phyloP scores from a whole-genome alignment of 2,888 invertebrate species.

The Frankliniella fusca region DNA sequence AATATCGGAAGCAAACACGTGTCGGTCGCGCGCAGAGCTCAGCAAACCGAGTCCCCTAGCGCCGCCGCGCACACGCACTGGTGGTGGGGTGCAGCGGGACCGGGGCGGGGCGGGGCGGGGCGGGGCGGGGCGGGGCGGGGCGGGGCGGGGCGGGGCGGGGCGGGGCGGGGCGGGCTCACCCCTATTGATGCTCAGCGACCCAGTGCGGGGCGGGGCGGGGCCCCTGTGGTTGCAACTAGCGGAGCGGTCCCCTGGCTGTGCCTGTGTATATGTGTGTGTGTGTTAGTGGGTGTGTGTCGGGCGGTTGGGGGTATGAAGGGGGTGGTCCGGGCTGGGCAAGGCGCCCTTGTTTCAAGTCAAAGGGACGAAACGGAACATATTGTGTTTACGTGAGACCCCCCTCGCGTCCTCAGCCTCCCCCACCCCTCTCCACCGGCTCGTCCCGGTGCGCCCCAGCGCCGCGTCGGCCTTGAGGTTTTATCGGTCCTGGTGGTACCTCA shows the following conservation, averaged over 20 bases:
- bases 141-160: too few relatives aligned
- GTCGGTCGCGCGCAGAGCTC: not conserved
- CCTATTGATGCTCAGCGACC: too few relatives aligned
- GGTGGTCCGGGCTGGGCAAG: not conserved
- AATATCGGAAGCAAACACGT: not conserved
- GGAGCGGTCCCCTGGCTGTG: not conserved
- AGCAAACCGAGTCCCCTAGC: too few relatives aligned
- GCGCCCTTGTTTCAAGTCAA: not conserved
- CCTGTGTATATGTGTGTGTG: not conserved
- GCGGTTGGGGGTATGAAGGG: not conserved
- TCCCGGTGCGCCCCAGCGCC: not conserved
- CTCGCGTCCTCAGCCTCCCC: not conserved
- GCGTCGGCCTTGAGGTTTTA: not conserved
- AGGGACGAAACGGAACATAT: slow-evolving; percentile 21
- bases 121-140: too few relatives aligned
- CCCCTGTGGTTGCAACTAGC: not conserved
- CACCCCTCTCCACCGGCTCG: not conserved
- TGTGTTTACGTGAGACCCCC: not conserved
- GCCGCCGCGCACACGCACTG: too few relatives aligned
- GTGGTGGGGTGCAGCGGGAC: too few relatives aligned
- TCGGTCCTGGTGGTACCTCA: not conserved
- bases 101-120: too few relatives aligned
- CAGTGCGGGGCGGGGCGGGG: too few relatives aligned
- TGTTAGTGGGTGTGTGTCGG: not conserved
- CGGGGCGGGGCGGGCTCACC: too few relatives aligned